phyloP scores from a whole-genome alignment of 1,140 invertebrate species.

The Aphelenchoides fujianensis region DNA sequence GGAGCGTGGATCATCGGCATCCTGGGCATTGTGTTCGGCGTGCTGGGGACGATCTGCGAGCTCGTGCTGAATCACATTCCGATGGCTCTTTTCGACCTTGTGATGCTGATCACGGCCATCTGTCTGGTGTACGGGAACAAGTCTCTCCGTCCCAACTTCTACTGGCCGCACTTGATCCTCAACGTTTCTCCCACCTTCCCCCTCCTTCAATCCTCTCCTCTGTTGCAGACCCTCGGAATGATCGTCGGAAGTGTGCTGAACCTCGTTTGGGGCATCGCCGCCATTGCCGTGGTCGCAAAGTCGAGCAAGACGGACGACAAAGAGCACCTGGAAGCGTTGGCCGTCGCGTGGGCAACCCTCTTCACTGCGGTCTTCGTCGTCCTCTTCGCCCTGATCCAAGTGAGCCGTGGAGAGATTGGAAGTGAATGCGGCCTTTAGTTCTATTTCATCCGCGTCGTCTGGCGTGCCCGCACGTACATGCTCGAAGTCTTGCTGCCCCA shows the following conservation, averaged over 20 bases:
- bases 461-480: not conserved
- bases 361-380: not conserved
- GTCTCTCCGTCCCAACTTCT: not conserved
- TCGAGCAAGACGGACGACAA: too few relatives aligned
- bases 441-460: constrained; percentile 5
- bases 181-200: too few relatives aligned
- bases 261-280: too few relatives aligned
- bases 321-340: too few relatives aligned
- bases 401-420: not conserved
- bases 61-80: too few relatives aligned
- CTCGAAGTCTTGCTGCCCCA: not conserved
- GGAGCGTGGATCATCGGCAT: not conserved
- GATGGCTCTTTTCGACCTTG: not conserved
- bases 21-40: not conserved
- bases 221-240: too few relatives aligned
- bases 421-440: not conserved
- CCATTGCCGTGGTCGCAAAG: too few relatives aligned
- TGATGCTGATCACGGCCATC: not conserved
- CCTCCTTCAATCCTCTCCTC: too few relatives aligned
- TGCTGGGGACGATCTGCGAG: not conserved
- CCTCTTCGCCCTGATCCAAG: not conserved
- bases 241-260: too few relatives aligned
- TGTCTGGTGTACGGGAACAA: constrained; percentile 1
- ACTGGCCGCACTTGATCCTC: constrained; percentile 2
- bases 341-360: not conserved